Evolutionary conservation across 2,797 vertebrate species (phyloP).

Genomic region (Epinephelus coioides): DNA sequence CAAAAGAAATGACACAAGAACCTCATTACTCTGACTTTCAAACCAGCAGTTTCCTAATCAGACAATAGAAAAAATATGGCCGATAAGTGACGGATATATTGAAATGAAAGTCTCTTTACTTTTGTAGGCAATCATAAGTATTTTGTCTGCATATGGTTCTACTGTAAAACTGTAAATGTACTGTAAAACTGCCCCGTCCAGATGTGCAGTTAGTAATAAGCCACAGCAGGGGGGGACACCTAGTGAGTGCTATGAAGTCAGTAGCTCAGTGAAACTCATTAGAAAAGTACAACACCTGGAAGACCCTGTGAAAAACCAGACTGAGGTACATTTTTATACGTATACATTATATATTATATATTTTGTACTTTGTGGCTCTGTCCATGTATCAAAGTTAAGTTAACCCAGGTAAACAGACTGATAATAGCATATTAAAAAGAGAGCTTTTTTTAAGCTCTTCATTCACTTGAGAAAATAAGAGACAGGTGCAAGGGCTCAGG

Average conservation of each 20-base stretch:
- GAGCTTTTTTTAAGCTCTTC: not conserved
- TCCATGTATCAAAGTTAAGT: not conserved
- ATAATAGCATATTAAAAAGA: not conserved
- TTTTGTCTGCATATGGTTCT: constrained; percentile 69
- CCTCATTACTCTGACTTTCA: constrained; percentile 52
- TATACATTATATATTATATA: not conserved
- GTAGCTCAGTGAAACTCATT: constrained; percentile 74
- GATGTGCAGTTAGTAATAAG: constrained; percentile 79
- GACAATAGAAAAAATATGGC: constrained; percentile 11
- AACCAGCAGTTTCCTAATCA: constrained; percentile 20
- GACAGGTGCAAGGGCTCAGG: constrained; percentile 67
- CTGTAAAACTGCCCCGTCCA: constrained; percentile 73
- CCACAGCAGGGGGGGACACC: constrained; percentile 75
- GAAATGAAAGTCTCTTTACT: constrained; percentile 31
- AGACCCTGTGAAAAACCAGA: constrained; percentile 46
- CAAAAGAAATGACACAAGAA: constrained; percentile 29
- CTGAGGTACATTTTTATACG: constrained; percentile 5
- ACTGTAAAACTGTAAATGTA: constrained; percentile 74
- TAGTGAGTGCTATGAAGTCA: constrained; percentile 70
- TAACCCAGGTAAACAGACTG: too few relatives aligned
- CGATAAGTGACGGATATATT: not conserved
- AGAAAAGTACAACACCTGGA: constrained; percentile 72
- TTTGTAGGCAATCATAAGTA: constrained; percentile 44
- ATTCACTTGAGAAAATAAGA: constrained; percentile 36
- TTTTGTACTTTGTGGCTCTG: not conserved